Evolutionary conservation across 2,888 invertebrate genomes (phyloP).

Genomic region (Tridacna gigas): DNA sequence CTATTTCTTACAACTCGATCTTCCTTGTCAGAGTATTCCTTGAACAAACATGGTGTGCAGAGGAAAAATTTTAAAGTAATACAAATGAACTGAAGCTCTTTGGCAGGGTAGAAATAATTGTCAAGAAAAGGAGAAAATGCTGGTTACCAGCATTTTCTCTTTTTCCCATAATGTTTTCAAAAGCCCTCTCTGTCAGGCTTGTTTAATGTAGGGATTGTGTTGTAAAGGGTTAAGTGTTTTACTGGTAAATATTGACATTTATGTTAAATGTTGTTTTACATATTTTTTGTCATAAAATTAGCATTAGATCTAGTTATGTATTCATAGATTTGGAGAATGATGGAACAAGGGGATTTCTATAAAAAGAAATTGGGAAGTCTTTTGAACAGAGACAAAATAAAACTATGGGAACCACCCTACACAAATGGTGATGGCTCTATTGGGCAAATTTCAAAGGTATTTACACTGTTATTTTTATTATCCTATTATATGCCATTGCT

Average conservation of each 20-base stretch:
- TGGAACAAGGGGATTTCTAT: slow-evolving; percentile 62
- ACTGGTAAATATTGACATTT: no score
- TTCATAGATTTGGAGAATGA: slow-evolving; percentile 10
- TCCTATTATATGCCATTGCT: no score
- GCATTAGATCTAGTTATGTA: no score
- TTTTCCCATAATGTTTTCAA: neutral
- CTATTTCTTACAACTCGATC: no score
- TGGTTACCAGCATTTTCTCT: neutral
- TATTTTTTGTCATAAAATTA: no score
- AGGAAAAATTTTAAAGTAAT: no score
- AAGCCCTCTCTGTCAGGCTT: neutral
- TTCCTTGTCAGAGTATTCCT: no score
- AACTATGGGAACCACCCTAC: slow-evolving; percentile 92
- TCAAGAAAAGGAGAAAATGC: neutral
- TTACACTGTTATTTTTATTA: no score
- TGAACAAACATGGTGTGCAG: no score
- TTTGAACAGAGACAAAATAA: slow-evolving; percentile 89
- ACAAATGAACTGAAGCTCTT: neutral
- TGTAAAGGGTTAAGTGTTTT: neutral
- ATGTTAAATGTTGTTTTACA: no score
- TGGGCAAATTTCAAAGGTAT: slow-evolving; percentile 82
- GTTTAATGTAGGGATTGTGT: neutral
- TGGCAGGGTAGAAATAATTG: neutral
- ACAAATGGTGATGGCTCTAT: slow-evolving; percentile 86
- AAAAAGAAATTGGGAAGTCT: slow-evolving; percentile 86